Conservation (phyloP, 2,888 invertebrate species). For the Siphonodentalium dalli region DNA sequence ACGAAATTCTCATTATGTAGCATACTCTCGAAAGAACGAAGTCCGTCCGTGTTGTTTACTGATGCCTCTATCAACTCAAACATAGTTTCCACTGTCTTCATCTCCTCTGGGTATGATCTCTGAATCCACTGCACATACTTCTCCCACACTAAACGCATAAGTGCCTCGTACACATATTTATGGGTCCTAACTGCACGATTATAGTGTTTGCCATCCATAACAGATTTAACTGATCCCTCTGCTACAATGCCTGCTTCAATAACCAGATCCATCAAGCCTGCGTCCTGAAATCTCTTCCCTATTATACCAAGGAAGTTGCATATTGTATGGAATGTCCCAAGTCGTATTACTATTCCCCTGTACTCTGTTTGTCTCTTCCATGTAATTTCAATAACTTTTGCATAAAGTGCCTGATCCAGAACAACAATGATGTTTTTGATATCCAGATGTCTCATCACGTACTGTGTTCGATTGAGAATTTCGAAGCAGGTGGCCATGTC, state of each 20-base stretch:
- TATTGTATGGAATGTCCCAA: slow-evolving; percentile 34
- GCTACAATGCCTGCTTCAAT: slow-evolving; percentile 33
- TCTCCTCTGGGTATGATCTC: too few relatives aligned
- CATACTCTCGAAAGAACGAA: too few relatives aligned
- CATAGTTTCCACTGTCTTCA: too few relatives aligned
- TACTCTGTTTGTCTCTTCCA: slow-evolving; percentile 27
- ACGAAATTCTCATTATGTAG: too few relatives aligned
- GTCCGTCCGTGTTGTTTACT: too few relatives aligned
- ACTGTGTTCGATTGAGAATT: too few relatives aligned
- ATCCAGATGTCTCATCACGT: too few relatives aligned
- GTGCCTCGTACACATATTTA: slow-evolving; percentile 31
- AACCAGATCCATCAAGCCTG: slow-evolving; percentile 30
- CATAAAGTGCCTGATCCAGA: slow-evolving; percentile 34
- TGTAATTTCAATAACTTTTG: slow-evolving; percentile 33
- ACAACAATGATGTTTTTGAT: slow-evolving; percentile 16
- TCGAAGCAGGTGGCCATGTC: too few relatives aligned
- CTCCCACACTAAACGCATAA: slow-evolving; percentile 22
- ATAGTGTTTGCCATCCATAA: too few relatives aligned
- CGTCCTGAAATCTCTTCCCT: slow-evolving; percentile 35
- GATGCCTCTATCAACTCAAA: too few relatives aligned
- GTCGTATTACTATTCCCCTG: slow-evolving; percentile 17
- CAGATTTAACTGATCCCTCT: slow-evolving; percentile 28
- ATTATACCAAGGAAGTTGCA: slow-evolving; percentile 32
- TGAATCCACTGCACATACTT: too few relatives aligned
- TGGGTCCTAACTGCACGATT: slow-evolving; percentile 22